Conservation (phyloP, 2,797 vertebrate genomes). For the Ara ararauna region DNA sequence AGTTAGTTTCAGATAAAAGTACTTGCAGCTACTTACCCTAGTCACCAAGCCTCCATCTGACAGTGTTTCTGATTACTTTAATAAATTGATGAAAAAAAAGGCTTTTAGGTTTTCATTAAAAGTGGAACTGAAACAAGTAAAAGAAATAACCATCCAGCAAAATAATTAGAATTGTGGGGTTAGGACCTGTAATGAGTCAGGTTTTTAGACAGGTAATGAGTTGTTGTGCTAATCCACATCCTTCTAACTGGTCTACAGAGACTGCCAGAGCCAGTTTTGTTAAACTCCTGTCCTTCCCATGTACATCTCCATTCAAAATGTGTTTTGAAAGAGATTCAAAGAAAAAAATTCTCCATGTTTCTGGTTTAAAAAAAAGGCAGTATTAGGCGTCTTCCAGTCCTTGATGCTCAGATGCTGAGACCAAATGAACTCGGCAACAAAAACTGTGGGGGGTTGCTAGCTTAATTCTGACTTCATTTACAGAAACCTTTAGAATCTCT, state of each 20-base stretch:
- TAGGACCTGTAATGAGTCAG: neutral
- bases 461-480: neutral
- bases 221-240: neutral
- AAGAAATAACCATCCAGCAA: neutral
- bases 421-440: neutral
- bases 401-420: neutral
- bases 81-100: neutral
- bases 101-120: neutral
- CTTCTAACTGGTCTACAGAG: neutral
- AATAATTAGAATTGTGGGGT: neutral
- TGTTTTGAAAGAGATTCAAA: neutral
- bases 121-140: neutral
- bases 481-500: neutral
- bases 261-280: neutral
- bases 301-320: neutral
- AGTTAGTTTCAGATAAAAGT: conserved; percentile 13
- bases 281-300: neutral
- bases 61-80: neutral
- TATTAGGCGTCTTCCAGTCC: neutral
- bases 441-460: neutral
- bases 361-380: neutral
- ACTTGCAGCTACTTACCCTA: neutral
- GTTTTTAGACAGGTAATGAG: neutral
- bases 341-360: neutral
- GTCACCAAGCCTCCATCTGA: neutral